Evolutionary conservation across 1,140 invertebrate species (phyloP).

Genomic region (Zaprionus ornatus): DNA sequence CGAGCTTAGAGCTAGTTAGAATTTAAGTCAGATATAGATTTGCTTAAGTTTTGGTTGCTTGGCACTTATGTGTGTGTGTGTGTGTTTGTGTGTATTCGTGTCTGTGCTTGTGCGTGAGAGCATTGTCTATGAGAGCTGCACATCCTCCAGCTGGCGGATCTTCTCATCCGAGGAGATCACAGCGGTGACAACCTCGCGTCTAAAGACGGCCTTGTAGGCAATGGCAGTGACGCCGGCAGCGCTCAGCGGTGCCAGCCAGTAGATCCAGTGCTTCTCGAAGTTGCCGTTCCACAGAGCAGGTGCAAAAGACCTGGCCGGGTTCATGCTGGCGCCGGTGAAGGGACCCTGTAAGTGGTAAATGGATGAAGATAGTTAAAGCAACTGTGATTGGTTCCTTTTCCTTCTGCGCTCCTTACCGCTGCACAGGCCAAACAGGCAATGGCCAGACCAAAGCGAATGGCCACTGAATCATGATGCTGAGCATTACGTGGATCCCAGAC

Average conservation of each 20-base stretch:
- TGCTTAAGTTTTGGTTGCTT: constrained; percentile 44
- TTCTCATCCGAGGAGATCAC: constrained; percentile 58
- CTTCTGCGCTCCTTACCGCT: constrained; percentile 75
- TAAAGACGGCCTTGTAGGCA: constrained; percentile 87
- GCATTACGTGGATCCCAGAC: constrained; percentile 87
- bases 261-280: constrained; percentile 91
- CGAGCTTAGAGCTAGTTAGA: constrained; percentile 55
- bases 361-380: neutral
- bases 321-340: constrained; percentile 92
- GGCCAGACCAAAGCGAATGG: constrained; percentile 87
- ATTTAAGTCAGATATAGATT: no score
- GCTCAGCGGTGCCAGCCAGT: constrained; percentile 89
- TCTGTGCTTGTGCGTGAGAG: constrained; percentile 12
- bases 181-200: constrained; percentile 74
- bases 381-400: neutral
- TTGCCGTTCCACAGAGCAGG: constrained; percentile 89
- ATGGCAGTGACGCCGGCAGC: constrained; percentile 86
- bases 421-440: constrained; percentile 87
- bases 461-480: constrained; percentile 85
- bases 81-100: neutral
- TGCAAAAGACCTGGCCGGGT: constrained; percentile 91
- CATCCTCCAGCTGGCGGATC: constrained; percentile 70
- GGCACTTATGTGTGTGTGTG: neutral
- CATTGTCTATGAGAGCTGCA: constrained; percentile 66
- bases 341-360: constrained; percentile 85